phyloP scores from a whole-genome alignment of 1,140 invertebrate genomes.

The Brachionus calyciflorus region DNA sequence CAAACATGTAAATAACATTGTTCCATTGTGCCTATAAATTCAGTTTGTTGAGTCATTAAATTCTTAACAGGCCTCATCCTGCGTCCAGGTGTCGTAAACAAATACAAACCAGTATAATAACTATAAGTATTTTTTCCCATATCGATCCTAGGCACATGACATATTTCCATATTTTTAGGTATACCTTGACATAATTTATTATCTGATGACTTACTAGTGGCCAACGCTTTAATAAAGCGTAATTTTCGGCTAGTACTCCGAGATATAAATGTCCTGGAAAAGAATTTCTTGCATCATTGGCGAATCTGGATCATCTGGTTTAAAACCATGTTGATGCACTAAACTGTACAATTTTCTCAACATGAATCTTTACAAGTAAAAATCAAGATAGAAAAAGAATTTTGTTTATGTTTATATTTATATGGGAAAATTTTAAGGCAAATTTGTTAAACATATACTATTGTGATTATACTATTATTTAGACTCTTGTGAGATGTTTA shows the following conservation, averaged over 20 bases:
- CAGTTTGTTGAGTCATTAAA: slow-evolving; percentile 70
- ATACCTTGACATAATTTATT: slow-evolving; percentile 20
- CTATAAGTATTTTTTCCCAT: slow-evolving; percentile 52
- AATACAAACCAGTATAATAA: slow-evolving; percentile 80
- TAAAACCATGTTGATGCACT: slow-evolving; percentile 73
- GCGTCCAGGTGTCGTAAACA: slow-evolving; percentile 76
- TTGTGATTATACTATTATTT: too few species aligned
- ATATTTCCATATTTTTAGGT: slow-evolving; percentile 70
- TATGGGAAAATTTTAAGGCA: too few species aligned
- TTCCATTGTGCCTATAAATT: slow-evolving; percentile 91
- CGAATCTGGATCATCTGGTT: slow-evolving; percentile 80
- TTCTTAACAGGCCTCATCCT: slow-evolving; percentile 94
- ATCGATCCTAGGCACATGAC: slow-evolving; percentile 69
- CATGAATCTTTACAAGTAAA: slow-evolving; percentile 72
- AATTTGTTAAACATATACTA: too few species aligned
- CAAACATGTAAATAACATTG: slow-evolving; percentile 74
- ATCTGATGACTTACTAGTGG: background rate
- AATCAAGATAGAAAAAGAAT: too few species aligned
- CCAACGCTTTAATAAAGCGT: slow-evolving; percentile 2
- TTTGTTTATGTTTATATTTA: too few species aligned
- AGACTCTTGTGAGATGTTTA: too few species aligned
- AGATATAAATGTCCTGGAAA: slow-evolving; percentile 86
- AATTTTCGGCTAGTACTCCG: slow-evolving; percentile 66
- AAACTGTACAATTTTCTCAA: slow-evolving; percentile 83
- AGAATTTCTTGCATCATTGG: slow-evolving; percentile 93